Conservation (phyloP, 2,888 invertebrate species). For the Hymenopus coronatus region DNA sequence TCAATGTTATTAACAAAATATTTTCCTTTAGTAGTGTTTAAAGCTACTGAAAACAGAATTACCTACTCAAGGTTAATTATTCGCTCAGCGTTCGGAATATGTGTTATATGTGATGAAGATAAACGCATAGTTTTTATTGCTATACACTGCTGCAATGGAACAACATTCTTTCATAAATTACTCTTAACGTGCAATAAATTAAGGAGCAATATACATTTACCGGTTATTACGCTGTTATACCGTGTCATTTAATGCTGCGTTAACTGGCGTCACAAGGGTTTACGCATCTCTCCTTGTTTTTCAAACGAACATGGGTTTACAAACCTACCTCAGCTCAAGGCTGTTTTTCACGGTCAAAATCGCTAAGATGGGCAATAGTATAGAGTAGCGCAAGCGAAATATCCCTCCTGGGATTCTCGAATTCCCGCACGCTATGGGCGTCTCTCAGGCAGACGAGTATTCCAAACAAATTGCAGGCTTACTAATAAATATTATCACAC, state of each 20-base stretch:
- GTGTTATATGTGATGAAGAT: too few relatives aligned
- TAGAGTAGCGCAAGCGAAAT: not conserved
- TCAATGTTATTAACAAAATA: too few relatives aligned
- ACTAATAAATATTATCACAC: not conserved
- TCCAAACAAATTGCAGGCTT: not conserved
- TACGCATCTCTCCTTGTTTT: not conserved
- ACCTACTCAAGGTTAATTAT: too few relatives aligned
- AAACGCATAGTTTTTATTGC: too few relatives aligned
- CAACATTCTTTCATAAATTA: too few relatives aligned
- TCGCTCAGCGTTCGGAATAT: too few relatives aligned
- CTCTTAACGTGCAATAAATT: not conserved
- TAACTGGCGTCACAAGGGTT: too few relatives aligned
- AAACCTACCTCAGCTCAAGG: not conserved
- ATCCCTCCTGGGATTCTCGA: not conserved
- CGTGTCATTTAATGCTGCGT: not conserved
- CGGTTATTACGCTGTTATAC: not conserved
- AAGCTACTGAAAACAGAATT: too few relatives aligned
- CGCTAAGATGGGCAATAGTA: not conserved
- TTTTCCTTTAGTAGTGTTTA: too few relatives aligned
- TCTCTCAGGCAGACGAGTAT: not conserved
- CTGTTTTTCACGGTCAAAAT: not conserved
- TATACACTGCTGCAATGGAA: too few relatives aligned
- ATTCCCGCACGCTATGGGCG: not conserved
- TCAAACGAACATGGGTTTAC: not conserved
- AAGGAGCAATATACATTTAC: not conserved